Evolutionary conservation across 2,113 vertebrate genomes (phyloP), one percentile per base, ranked within the genome.

Genomic region (Phyllostomus discolor): DNA sequence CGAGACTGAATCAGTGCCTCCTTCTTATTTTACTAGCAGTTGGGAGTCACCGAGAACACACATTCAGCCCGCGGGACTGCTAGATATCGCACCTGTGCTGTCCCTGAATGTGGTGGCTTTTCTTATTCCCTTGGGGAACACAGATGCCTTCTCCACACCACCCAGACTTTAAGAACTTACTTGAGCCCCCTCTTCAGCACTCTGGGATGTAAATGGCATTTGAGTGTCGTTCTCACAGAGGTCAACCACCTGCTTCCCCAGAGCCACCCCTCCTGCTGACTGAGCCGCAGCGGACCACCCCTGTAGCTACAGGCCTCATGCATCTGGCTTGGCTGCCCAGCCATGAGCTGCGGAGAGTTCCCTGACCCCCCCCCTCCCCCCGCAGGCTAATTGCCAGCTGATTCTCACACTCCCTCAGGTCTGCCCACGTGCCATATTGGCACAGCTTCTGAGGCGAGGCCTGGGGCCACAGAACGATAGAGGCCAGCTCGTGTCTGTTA

Each of bases 261-360:
- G 0, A 24, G 46, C 15, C 22, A 35, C 24, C 35, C 52, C 7
- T 0, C 19, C 33, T 43, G 57, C 15, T 1, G 1, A 5, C 64
- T 57, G 43, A 7, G 52, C 2, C 10, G 0, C 15, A 6, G 16
- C 8, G 20, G 22, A 33, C 54, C 35, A 9, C 11, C 46, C 62
- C 88, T 28, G 24, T 1, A 19, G 19, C 70, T 46, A 10, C 10
- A n/a, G 26, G 28, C 16, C 50, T 20, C 10, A 3, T 3, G 43
- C 7, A 0, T 24, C 72, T 15, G 46, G 31, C 85, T 76, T 11
- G 26, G 59, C 10, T 26, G 59, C 59, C 59, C 59, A 62, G 59
- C 59, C 59, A 62, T 38, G 86, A 28, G 70, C 19, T 28, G 28
- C 75, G n/a, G 33, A 12, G 12, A 50, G 50, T 4, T 35, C 33